Evolutionary conservation across 1,140 invertebrate genomes (phyloP).

Genomic region (Meloidogyne chitwoodi): DNA sequence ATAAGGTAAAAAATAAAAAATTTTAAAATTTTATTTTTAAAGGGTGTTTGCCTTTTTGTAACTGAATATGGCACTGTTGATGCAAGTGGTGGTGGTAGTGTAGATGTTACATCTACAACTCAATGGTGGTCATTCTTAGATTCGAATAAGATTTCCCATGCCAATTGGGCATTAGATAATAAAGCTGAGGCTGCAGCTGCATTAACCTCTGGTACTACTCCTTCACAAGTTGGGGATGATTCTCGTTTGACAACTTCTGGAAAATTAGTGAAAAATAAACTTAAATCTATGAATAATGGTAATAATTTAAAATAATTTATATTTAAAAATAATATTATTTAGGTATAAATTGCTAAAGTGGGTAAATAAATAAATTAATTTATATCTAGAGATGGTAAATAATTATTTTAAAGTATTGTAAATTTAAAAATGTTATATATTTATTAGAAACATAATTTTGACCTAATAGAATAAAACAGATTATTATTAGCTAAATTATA

Average conservation of each 20-base stretch:
- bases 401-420: no score
- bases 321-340: no score
- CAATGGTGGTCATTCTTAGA: constrained; percentile 6
- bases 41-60: constrained; percentile 1
- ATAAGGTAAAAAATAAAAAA: neutral
- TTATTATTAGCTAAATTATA: no score
- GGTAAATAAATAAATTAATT: no score
- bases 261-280: neutral
- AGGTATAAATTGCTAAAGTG: no score
- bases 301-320: neutral
- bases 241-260: neutral
- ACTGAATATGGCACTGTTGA: neutral
- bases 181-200: neutral
- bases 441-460: no score
- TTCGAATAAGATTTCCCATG: neutral
- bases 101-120: neutral
- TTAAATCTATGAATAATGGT: neutral
- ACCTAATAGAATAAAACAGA: no score
- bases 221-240: neutral
- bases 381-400: no score
- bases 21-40: neutral
- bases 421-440: no score
- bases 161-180: constrained; percentile 1
- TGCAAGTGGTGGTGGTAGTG: neutral
- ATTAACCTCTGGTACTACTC: neutral